Conservation (phyloP, 2,113 vertebrate species). For the Pangasianodon gigas region DNA sequence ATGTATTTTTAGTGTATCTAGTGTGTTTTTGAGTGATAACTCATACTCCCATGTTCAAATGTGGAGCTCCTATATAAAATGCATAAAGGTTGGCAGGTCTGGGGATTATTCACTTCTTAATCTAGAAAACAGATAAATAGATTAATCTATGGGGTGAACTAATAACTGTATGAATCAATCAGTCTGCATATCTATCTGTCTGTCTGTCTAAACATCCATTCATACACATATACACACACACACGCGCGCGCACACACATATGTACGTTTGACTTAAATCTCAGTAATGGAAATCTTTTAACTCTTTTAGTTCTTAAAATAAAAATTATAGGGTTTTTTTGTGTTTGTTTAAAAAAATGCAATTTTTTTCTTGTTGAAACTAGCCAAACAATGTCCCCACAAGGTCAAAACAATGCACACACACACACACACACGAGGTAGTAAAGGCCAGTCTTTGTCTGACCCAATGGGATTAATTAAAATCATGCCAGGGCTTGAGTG, state of each 20-base stretch:
- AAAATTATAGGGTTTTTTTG: not conserved
- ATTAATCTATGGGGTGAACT: not conserved
- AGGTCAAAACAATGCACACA: not conserved
- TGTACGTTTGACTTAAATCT: too few relatives aligned
- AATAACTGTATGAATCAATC: not conserved
- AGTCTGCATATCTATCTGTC: not conserved
- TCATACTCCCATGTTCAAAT: not conserved
- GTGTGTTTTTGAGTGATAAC: not conserved
- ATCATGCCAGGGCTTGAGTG: constrained; percentile 26
- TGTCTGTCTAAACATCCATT: not conserved
- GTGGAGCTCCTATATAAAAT: not conserved
- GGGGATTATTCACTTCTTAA: too few relatives aligned
- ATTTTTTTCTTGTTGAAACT: not conserved
- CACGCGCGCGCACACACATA: too few relatives aligned
- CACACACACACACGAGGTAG: not conserved
- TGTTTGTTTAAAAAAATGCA: too few relatives aligned
- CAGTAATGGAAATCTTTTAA: too few relatives aligned
- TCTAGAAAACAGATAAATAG: not conserved
- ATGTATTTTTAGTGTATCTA: too few relatives aligned
- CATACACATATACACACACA: not conserved
- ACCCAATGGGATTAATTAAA: constrained; percentile 45
- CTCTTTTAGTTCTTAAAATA: too few relatives aligned
- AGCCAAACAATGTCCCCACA: not conserved
- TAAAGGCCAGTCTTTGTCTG: constrained; percentile 16
- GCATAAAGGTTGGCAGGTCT: not conserved